phyloP scores from a whole-genome alignment of 1,140 invertebrate species.

The Danaus plexippus region DNA sequence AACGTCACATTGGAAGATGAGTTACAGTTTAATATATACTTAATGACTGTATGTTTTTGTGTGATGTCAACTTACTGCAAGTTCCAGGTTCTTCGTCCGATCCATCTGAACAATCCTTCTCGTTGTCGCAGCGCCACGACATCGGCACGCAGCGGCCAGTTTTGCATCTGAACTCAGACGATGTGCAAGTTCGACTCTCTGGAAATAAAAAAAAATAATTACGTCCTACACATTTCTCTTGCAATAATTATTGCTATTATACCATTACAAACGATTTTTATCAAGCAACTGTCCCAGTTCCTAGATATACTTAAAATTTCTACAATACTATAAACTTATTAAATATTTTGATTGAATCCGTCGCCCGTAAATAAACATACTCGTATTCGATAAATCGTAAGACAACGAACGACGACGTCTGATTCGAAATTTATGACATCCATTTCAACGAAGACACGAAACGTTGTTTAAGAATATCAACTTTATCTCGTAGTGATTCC shows the following conservation, averaged over 20 bases:
- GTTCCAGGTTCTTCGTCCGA: constrained; percentile 79
- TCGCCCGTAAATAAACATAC: not conserved
- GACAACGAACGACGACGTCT: not conserved
- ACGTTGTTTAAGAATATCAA: constrained; percentile 14
- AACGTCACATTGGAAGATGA: too few species aligned
- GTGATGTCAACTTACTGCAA: constrained; percentile 76
- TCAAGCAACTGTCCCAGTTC: too few species aligned
- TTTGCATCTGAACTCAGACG: constrained; percentile 79
- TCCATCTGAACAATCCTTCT: constrained; percentile 83
- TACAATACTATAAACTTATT: too few species aligned
- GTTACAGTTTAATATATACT: too few species aligned
- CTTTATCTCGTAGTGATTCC: constrained; percentile 29
- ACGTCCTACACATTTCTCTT: not conserved
- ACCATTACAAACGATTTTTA: constrained; percentile 1
- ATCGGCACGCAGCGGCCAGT: constrained; percentile 85
- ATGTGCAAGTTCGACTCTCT: constrained; percentile 76
- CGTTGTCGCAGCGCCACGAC: constrained; percentile 83
- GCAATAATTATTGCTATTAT: not conserved
- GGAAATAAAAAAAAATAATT: constrained; percentile 23
- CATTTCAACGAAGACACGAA: not conserved
- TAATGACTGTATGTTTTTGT: constrained; percentile 6
- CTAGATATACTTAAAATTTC: too few species aligned
- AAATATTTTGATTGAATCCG: not conserved
- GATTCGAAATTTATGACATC: too few species aligned
- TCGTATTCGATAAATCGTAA: not conserved